A percentile compares a stretch with the other conserved stretches of the same genome.
Conservation (phyloP, 2,888 invertebrate species). For the Melikaiella ostensackeni region DNA sequence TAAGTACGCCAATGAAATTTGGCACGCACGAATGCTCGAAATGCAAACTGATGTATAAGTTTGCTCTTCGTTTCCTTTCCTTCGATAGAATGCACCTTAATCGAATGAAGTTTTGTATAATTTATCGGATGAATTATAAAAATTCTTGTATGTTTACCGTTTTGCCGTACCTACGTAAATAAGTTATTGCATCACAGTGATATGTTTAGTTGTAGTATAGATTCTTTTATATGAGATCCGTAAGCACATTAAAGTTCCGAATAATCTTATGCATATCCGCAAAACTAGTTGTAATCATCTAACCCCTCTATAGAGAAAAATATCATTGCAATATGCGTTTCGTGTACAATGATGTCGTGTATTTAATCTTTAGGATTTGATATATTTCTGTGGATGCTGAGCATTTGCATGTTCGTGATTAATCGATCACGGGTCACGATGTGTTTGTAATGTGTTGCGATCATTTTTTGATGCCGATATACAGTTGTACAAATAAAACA, state of each 20-base stretch:
- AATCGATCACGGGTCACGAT: neutral
- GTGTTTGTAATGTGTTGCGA: constrained; percentile 29
- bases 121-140: constrained; percentile 2
- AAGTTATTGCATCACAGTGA: constrained; percentile 40
- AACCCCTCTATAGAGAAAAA: constrained; percentile 18
- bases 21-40: constrained; percentile 24
- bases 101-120: constrained; percentile 7
- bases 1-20: constrained; percentile 27
- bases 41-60: constrained; percentile 13
- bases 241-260: constrained; percentile 12
- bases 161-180: constrained; percentile 33
- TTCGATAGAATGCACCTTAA: neutral
- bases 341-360: constrained; percentile 1
- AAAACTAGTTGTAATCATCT: constrained; percentile 34
- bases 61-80: neutral
- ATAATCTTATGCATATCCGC: constrained; percentile 33
- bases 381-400: constrained; percentile 34
- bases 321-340: constrained; percentile 9
- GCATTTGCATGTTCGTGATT: constrained; percentile 36
- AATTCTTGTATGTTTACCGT: constrained; percentile 25
- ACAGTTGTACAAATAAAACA: constrained; percentile 36
- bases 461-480: constrained; percentile 38
- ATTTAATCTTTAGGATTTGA: constrained; percentile 36
- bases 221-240: constrained; percentile 53
- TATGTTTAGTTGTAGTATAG: constrained; percentile 52